These are phyloP conservation scores for Phrynocephalus versicolor DNA, from an alignment of 2,113 vertebrate genomes.

Conservation along the genomic window DNA sequence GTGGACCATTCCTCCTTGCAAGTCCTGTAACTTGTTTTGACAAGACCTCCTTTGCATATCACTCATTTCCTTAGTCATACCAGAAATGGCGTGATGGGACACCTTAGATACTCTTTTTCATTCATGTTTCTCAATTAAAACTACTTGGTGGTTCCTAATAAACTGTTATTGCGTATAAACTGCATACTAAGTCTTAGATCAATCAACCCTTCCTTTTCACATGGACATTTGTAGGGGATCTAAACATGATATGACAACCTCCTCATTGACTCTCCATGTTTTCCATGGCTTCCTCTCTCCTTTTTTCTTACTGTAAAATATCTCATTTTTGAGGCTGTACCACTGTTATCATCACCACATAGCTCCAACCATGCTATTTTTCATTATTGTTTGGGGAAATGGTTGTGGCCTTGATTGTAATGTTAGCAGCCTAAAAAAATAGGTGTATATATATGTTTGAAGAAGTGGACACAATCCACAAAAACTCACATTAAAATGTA, in stretches of 20 bases:
- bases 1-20: not conserved
- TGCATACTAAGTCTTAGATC: not conserved
- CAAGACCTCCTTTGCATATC: not conserved
- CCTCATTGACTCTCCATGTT: not conserved
- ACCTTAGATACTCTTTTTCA: not conserved
- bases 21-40: not conserved
- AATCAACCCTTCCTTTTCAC: not conserved
- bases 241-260: not conserved
- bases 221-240: not conserved
- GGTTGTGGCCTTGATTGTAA: not conserved
- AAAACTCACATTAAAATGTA: no score
- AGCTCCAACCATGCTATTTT: not conserved
- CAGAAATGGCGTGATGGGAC: not conserved
- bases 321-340: not conserved
- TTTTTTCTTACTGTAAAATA: not conserved
- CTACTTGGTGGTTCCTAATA: not conserved
- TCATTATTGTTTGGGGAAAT: not conserved
- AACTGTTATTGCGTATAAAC: not conserved
- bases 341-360: not conserved
- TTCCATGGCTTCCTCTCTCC: not conserved
- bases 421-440: not conserved
- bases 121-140: not conserved
- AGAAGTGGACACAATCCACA: no score
- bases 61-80: not conserved
- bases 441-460: no score